These are phyloP conservation scores for Cebidichthys violaceus DNA, from an alignment of 2,113 vertebrate species.

Conservation along the genomic window DNA sequence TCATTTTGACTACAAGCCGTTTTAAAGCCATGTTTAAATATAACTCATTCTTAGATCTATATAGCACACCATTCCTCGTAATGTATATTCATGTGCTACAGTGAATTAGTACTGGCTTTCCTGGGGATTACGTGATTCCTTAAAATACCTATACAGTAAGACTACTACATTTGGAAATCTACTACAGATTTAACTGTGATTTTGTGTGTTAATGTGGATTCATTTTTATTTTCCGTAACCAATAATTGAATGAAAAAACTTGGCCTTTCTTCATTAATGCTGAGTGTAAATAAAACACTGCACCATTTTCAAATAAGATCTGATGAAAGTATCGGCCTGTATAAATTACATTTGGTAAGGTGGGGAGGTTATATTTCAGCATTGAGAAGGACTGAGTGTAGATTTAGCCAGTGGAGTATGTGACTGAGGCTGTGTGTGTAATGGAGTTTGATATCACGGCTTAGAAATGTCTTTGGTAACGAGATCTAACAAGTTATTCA, in stretches of 20 bases:
- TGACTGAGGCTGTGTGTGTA: slow-evolving; percentile 4
- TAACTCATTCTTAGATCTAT: neutral
- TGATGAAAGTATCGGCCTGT: neutral
- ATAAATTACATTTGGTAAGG: neutral
- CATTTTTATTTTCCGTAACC: neutral
- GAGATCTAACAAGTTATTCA: neutral
- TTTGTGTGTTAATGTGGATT: neutral
- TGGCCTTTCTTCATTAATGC: too few relatives aligned
- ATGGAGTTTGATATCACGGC: neutral
- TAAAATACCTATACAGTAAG: neutral
- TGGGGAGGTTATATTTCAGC: neutral
- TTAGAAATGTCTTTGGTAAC: neutral
- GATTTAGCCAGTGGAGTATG: neutral
- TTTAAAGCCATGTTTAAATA: neutral
- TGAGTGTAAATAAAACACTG: neutral
- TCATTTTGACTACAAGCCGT: neutral
- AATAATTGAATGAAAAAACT: neutral
- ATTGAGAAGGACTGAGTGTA: neutral
- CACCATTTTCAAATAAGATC: neutral
- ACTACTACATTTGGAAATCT: neutral
- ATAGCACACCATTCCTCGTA: neutral
- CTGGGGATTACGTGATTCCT: neutral
- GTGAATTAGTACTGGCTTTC: neutral
- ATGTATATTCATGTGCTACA: neutral
- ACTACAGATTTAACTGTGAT: neutral